A percentile compares a stretch with the other conserved stretches of the same genome.
Conservation (phyloP, 1,140 invertebrate genomes). For the Tribolium madens region DNA sequence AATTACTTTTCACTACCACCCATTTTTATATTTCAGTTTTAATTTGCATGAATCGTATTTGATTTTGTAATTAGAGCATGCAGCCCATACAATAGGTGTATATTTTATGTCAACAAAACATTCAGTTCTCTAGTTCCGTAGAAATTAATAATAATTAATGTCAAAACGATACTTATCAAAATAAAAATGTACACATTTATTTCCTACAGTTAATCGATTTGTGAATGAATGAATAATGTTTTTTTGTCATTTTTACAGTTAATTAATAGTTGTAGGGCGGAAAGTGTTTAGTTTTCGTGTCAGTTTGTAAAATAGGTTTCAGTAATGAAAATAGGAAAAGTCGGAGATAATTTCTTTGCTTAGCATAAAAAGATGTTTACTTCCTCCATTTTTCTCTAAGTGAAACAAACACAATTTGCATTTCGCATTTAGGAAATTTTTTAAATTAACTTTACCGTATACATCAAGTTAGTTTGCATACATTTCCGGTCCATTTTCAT, state of each 20-base stretch:
- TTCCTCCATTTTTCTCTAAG: constrained; percentile 22
- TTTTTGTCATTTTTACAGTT: too few relatives aligned
- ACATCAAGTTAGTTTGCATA: constrained; percentile 39
- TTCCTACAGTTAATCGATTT: not conserved
- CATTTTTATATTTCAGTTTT: not conserved
- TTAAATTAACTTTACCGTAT: constrained; percentile 34
- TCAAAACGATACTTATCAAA: not conserved
- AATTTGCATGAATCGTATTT: not conserved
- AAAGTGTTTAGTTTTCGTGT: too few relatives aligned
- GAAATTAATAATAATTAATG: constrained; percentile 1
- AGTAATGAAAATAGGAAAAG: constrained; percentile 19
- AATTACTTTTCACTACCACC: not conserved
- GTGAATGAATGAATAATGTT: too few relatives aligned
- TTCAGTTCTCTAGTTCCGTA: not conserved
- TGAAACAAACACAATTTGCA: constrained; percentile 39
- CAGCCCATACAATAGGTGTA: not conserved
- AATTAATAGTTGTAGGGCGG: too few relatives aligned
- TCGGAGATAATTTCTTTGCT: constrained; percentile 21
- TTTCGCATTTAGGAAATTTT: constrained; percentile 32
- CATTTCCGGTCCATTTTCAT: constrained; percentile 33
- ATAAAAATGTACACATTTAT: not conserved
- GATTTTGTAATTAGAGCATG: not conserved
- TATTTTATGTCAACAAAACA: not conserved
- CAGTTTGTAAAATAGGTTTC: not conserved
- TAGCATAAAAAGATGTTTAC: constrained; percentile 36